Evolutionary conservation across 2,113 vertebrate species (phyloP), one percentile per base, ranked within the genome.

Genomic region (Atrichornis clamosus): DNA sequence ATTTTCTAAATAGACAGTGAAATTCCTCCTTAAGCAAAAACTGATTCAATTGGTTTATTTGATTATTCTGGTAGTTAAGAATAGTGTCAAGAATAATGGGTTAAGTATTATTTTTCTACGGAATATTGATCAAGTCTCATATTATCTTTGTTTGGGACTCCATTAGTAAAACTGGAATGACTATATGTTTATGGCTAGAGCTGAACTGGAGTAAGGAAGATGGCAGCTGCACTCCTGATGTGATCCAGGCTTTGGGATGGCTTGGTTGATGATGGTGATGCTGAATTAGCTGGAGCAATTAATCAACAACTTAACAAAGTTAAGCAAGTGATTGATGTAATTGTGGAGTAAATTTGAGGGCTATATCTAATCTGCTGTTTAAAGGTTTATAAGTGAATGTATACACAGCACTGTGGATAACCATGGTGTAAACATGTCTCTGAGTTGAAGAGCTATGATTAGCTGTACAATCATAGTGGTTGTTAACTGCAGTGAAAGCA

Each of bases 391-490:
- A 47, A 64, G 0, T 80, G 9, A 35, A 39, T 39, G 14, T 21
- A 27, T 2, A 1, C 27, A 27, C 2, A 44, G 27, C 10, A 13
- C 24, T 65, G 18, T 11, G 19, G 15, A 18, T 20, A 76, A 64
- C 20, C 10, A 21, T 8, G 52, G 4, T 44, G 20, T 32, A 14
- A 70, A 52, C 1, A 10, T 0, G 1, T 7, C 16, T 65, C 27
- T 55, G 16, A 84, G 21, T 4, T 42, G 23, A 53, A 53, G 44
- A 37, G 4, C 5, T 70, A 11, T 32, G 18, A 7, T 35, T 33
- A 50, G 8, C 15, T 44, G 15, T 42, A 35, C 32, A 50, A 6
- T 37, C 42, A 33, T 26, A 46, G 46, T 18, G 11, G 7, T 10
- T 65, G 32, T 22, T 74, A 46, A 63, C 2, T 35, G 15, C 4